Base-by-base conservation (phyloP, 2,797 vertebrate species). In the Melanotaenia pygmaea region DNA sequence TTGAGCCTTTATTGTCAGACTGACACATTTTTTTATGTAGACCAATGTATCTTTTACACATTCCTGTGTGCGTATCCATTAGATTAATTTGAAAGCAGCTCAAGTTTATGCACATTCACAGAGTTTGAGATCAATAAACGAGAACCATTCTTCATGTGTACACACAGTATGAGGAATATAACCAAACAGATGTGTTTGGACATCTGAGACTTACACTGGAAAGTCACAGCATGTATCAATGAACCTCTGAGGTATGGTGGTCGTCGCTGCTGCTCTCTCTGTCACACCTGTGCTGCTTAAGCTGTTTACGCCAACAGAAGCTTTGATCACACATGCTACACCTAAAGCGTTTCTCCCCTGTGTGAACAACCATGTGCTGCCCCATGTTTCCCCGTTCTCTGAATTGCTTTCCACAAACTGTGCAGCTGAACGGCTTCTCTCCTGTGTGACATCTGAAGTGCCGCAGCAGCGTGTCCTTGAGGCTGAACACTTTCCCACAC, bases 371-470 rank as follows among this genome's bases (percentile, higher is more conserved):
- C 24, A 53, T 53, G 22, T 53, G 45, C 3, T 53, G 22, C 24
- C 3, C 51, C 4, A 26, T 26, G 51, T 26, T 50, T 53, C 51
- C 51, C 51, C 4, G 51, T 26, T 24, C 22, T 9, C 24, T 26
- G 51, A 24, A 53, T 3, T 24, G n/a, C 22, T 53, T 53, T 53
- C n/a, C n/a, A 53, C 50, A 53, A 53, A 53, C 50, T 11, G 50
- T 22, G 53, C 53, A 51, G 50, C 77, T 1, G 22, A 24, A 53
- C n/a, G 22, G n/a, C 22, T 56, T 16, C 12, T 56, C 26, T 16
- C 14, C 26, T 30, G 35, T 63, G 77, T 80, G 77, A 34, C 4
- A 1, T 5, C 24, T 62, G 40, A 63, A 34, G 68, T 80, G 78
- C 13, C 64, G 34, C 51, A 20, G 18, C 53, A 64, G 45, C 4